phyloP scores from a whole-genome alignment of 2,888 invertebrate species.

The Melolontha melolontha region DNA sequence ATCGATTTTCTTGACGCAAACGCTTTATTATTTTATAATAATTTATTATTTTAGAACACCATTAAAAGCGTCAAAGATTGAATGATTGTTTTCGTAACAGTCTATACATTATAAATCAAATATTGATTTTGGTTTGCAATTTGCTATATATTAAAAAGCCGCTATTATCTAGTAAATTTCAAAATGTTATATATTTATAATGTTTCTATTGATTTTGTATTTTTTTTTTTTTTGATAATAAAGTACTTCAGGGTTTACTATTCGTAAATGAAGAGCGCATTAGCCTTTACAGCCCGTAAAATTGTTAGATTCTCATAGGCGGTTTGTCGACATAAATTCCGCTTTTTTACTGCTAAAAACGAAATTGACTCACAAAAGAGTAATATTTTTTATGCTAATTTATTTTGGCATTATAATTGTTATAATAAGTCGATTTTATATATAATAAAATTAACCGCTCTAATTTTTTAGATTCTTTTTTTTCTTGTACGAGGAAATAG shows the following conservation, averaged over 20 bases:
- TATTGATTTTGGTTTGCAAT: slow-evolving; percentile 4
- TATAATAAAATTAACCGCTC: too few relatives aligned
- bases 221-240: slow-evolving; percentile 25
- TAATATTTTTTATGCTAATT: slow-evolving; percentile 31
- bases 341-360: slow-evolving; percentile 19
- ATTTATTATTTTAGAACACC: too few relatives aligned
- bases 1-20: too few relatives aligned
- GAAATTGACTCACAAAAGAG: slow-evolving; percentile 19
- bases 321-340: slow-evolving; percentile 14
- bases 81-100: background rate
- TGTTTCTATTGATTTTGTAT: slow-evolving; percentile 30
- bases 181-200: slow-evolving; percentile 20
- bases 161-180: slow-evolving; percentile 21
- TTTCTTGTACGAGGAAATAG: too few relatives aligned
- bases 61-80: background rate
- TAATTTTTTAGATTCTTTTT: too few relatives aligned
- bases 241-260: slow-evolving; percentile 26
- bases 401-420: too few relatives aligned
- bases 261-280: slow-evolving; percentile 32
- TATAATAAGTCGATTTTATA: too few relatives aligned
- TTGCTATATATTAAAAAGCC: background rate
- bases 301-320: slow-evolving; percentile 12
- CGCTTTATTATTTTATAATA: too few relatives aligned
- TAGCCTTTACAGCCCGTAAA: slow-evolving; percentile 32
- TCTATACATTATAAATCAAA: slow-evolving; percentile 15